Base-by-base conservation (phyloP, 2,888 invertebrate species). In the Ctenicera cuprea region DNA sequence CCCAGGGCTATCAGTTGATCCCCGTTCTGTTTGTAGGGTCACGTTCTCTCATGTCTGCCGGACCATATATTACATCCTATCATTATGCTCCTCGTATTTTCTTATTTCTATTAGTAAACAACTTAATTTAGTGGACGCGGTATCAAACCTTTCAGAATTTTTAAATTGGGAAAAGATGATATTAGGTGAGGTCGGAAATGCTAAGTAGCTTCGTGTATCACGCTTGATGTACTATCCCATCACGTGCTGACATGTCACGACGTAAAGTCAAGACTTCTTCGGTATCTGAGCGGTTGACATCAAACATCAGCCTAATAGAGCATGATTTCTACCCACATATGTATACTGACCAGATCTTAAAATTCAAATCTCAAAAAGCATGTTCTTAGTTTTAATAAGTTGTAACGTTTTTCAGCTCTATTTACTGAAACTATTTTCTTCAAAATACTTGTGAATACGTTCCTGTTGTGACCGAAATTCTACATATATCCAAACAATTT, bases 211-310 rank as follows among this genome's bases (percentile, higher is more conserved):
- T 75, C 75, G 75, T 75, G 75, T 66, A 70, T 73, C 75, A 73
- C 75, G 75, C 54, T 65, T 74, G 74, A 75, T 73, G 72, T 73
- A 70, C 70, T 63, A 75, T 83, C 82, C 81, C 83, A 83, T 86
- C 85, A 85, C 83, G 84, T 84, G 79, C 75, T 80, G 80, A 80
- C 79, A 79, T 78, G 85, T 86, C 86, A 85, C 85, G 85, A 86
- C 80, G 75, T 83, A 82, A 83, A 84, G 84, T 81, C 83, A 80
- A 81, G 77, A 75, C 79, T 80, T 79, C 81, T 80, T 76, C 81
- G 82, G 82, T 85, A 85, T 84, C 83, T 80, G 78, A 79, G 80
- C 81, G 80, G 83, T 82, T 84, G 85, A 85, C 85, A 84, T 83
- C 83, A 81, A 83, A 85, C 85, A 85, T 83, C 81, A 80, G 79